Percentiles rank a stretch among this genome's conserved stretches.
phyloP scores from a whole-genome alignment of 2,797 vertebrate genomes.

The Uromys caudimaculatus region DNA sequence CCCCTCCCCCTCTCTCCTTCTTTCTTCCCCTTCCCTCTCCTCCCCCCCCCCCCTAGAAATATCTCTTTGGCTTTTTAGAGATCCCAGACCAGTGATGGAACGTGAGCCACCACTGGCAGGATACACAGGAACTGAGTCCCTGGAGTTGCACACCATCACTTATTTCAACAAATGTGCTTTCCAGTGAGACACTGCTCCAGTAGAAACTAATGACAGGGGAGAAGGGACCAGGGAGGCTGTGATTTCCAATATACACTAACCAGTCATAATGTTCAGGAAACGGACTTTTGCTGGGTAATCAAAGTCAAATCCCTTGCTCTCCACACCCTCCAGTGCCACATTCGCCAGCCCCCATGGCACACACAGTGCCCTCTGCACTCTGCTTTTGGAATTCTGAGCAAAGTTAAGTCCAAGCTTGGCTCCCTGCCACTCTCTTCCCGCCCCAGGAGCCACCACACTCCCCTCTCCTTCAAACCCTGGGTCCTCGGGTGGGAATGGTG shows the following conservation, averaged over 20 bases:
- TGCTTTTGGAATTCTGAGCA: background rate
- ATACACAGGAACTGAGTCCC: background rate
- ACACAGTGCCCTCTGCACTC: background rate
- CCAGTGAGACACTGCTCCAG: conserved; percentile 68
- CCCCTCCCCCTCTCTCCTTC: too few species aligned
- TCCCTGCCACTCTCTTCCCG: background rate
- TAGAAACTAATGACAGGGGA: conserved; percentile 65
- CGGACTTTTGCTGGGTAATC: conserved; percentile 75
- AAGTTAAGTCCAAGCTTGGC: background rate
- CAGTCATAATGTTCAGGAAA: conserved; percentile 71
- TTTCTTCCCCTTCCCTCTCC: too few species aligned
- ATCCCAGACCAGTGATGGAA: background rate
- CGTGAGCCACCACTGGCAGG: background rate
- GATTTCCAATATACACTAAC: conserved; percentile 71
- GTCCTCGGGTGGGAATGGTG: fast-evolving
- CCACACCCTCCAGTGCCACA: background rate
- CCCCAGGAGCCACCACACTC: background rate
- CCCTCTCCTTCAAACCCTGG: background rate
- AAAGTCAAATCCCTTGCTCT: conserved; percentile 63
- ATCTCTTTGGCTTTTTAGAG: background rate
- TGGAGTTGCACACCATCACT: background rate
- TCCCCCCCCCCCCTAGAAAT: background rate
- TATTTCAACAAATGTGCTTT: conserved; percentile 65
- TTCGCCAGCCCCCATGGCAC: background rate
- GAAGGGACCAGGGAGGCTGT: conserved; percentile 42